phyloP scores from a whole-genome alignment of 2,113 vertebrate genomes.

The Acanthisitta chloris region DNA sequence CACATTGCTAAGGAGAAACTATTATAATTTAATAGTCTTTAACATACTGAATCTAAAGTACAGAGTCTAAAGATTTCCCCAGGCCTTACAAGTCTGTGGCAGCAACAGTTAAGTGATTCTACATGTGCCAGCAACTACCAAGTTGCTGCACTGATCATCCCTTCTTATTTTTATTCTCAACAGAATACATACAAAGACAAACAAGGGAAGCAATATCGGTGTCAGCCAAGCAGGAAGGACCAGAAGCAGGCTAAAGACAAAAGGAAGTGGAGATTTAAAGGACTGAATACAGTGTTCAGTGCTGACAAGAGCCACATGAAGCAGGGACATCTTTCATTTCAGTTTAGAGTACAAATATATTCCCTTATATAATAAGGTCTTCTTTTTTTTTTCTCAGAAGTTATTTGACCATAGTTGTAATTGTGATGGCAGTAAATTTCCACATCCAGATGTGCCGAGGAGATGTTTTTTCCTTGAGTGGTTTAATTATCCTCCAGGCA shows the following conservation, averaged over 20 bases:
- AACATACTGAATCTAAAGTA: background rate
- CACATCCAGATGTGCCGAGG: constrained; percentile 8
- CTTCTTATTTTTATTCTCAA: background rate
- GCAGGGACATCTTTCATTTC: background rate
- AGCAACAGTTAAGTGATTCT: background rate
- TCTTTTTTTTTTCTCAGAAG: background rate
- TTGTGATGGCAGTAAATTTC: constrained; percentile 19
- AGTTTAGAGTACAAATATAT: background rate
- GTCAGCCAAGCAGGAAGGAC: background rate
- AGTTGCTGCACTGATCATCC: background rate
- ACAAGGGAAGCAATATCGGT: background rate
- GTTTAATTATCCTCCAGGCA: constrained; percentile 8
- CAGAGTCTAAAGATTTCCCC: background rate
- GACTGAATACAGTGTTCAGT: background rate
- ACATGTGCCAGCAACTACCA: background rate
- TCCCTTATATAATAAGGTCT: background rate
- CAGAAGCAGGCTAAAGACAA: background rate
- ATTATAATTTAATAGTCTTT: background rate
- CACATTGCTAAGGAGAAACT: background rate
- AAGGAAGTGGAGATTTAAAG: background rate
- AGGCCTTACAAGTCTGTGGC: background rate
- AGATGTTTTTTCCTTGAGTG: constrained; percentile 13
- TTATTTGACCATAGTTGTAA: background rate
- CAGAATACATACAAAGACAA: background rate
- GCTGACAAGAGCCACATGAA: background rate